phyloP scores from a whole-genome alignment of 2,888 invertebrate genomes.

The Nemapogon koenigi region DNA sequence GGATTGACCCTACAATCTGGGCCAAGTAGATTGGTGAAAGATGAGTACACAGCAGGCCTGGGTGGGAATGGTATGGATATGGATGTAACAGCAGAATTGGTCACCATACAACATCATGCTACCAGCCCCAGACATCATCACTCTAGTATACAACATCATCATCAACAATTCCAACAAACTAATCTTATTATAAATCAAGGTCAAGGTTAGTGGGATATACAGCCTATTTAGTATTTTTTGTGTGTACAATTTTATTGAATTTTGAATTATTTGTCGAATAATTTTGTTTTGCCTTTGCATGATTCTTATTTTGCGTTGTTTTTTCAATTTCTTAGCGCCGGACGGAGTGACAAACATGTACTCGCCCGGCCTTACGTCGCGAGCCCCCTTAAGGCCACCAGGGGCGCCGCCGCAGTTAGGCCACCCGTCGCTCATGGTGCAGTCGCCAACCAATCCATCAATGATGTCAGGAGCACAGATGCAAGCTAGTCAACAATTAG shows the following conservation, averaged over 20 bases:
- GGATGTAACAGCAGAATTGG: constrained; percentile 55
- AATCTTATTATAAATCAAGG: constrained; percentile 57
- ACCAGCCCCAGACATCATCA: constrained; percentile 56
- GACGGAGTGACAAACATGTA: constrained; percentile 58
- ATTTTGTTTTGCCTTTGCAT: constrained; percentile 38
- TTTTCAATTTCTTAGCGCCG: constrained; percentile 33
- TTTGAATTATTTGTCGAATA: constrained; percentile 25
- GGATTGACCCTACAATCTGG: constrained; percentile 88
- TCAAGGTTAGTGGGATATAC: constrained; percentile 38
- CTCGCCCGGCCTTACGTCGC: constrained; percentile 45
- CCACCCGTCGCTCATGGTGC: constrained; percentile 29
- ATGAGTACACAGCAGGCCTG: constrained; percentile 87
- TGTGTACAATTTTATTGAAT: neutral
- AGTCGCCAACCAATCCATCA: constrained; percentile 22
- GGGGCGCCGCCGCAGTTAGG: constrained; percentile 32
- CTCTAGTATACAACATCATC: constrained; percentile 46
- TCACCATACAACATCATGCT: constrained; percentile 57
- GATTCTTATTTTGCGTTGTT: constrained; percentile 17
- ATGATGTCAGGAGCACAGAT: constrained; percentile 17
- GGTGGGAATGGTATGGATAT: constrained; percentile 66
- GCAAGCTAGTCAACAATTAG: constrained; percentile 15
- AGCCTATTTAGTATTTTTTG: neutral
- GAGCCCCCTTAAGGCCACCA: constrained; percentile 38
- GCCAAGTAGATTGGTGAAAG: constrained; percentile 86
- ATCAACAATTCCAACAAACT: constrained; percentile 49